A percentile compares a stretch with the other conserved stretches of the same genome.
Conservation (phyloP, 2,113 vertebrate genomes). For the Atlantisia rogersi region DNA sequence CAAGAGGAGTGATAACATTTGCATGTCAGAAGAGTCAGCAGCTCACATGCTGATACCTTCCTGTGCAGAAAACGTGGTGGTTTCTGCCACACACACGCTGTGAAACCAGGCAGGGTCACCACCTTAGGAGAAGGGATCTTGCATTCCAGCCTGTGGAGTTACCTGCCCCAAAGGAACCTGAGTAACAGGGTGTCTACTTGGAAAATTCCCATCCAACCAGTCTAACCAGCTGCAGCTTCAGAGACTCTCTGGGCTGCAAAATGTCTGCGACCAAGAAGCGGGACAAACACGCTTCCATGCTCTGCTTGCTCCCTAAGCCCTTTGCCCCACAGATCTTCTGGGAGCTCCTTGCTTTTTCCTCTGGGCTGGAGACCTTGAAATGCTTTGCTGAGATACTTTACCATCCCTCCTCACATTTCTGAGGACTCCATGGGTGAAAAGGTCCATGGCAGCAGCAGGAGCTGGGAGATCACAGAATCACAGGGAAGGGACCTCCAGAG, state of each 20-base stretch:
- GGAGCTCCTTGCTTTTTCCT: not conserved
- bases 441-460: not conserved
- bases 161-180: constrained; percentile 27
- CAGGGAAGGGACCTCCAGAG: too few species aligned
- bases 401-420: rapidly evolving
- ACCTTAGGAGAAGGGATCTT: not conserved
- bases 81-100: not conserved
- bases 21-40: rapidly evolving
- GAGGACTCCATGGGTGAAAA: rapidly evolving
- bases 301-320: not conserved
- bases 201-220: constrained; percentile 50
- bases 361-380: not conserved
- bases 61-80: not conserved
- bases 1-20: not conserved
- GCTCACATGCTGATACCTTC: not conserved
- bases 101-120: not conserved
- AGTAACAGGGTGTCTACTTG: constrained; percentile 35
- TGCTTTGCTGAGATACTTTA: rapidly evolving
- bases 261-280: rapidly evolving
- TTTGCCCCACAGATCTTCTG: not conserved
- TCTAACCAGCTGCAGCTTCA: not conserved
- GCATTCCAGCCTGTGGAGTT: constrained; percentile 1
- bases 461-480: not conserved
- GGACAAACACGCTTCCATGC: rapidly evolving
- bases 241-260: not conserved